Evolutionary conservation across 2,797 vertebrate species (phyloP).

Genomic region (Nyctibius grandis): DNA sequence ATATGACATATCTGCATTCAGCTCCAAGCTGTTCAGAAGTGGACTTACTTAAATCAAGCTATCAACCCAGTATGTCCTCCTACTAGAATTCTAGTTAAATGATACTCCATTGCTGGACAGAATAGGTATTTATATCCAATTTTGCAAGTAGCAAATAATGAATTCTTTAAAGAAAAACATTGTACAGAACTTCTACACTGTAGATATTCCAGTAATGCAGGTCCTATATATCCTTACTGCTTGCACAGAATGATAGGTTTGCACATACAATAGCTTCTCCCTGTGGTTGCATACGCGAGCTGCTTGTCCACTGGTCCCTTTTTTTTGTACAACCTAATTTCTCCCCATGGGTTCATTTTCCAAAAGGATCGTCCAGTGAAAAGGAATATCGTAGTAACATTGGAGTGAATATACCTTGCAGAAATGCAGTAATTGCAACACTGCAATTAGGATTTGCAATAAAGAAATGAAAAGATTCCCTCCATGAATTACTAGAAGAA

Average conservation of each 20-base stretch:
- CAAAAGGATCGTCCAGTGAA: background rate
- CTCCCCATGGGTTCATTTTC: background rate
- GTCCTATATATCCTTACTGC: background rate
- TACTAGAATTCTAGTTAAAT: background rate
- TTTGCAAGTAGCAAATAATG: background rate
- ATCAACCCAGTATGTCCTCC: background rate
- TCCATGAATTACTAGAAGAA: background rate
- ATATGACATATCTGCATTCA: background rate
- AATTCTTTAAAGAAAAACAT: background rate
- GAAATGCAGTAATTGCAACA: background rate
- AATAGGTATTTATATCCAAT: background rate
- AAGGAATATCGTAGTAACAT: background rate
- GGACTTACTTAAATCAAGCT: background rate
- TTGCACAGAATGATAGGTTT: background rate
- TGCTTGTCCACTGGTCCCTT: background rate
- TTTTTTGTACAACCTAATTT: background rate
- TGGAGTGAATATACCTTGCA: background rate
- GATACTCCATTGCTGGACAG: background rate
- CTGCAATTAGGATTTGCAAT: background rate
- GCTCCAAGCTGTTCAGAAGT: background rate
- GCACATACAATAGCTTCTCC: background rate
- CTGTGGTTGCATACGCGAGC: background rate
- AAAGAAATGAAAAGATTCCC: background rate
- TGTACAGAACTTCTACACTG: background rate
- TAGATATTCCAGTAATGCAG: background rate